phyloP scores from a whole-genome alignment of 2,888 invertebrate genomes.

The Drosophila yooni region DNA sequence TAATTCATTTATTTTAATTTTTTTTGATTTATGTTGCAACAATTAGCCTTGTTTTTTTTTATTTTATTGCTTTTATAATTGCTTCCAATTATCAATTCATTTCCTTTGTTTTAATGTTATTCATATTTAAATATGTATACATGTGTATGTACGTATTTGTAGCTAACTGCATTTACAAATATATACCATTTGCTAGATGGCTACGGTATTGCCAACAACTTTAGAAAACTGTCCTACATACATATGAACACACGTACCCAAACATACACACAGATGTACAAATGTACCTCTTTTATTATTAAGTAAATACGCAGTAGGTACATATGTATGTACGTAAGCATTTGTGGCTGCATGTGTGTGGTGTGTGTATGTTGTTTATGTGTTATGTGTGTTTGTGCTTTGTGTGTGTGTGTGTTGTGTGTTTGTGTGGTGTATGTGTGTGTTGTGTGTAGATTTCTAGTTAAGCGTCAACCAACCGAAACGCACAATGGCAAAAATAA shows the following conservation, averaged over 20 bases:
- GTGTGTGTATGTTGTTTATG: background rate
- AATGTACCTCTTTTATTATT: conserved; percentile 1
- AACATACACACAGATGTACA: background rate
- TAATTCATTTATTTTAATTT: background rate
- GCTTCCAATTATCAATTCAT: background rate
- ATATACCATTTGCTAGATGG: background rate
- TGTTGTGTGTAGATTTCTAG: background rate
- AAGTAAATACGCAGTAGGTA: background rate
- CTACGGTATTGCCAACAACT: background rate
- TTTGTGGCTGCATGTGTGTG: too few species aligned
- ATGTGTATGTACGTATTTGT: background rate
- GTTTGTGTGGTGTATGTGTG: background rate
- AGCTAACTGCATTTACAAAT: background rate
- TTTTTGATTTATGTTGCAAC: background rate
- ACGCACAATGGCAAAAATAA: conserved; percentile 66
- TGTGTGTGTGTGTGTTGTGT: conserved; percentile 4
- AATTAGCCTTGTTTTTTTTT: background rate
- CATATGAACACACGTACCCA: background rate
- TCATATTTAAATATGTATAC: background rate
- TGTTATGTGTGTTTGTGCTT: background rate
- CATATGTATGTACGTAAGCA: background rate
- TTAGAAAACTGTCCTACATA: background rate
- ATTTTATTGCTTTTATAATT: background rate
- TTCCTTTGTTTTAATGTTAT: background rate
- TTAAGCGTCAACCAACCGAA: conserved; percentile 62